Conservation (phyloP, 2,888 invertebrate genomes). For the Rutpela maculata region DNA sequence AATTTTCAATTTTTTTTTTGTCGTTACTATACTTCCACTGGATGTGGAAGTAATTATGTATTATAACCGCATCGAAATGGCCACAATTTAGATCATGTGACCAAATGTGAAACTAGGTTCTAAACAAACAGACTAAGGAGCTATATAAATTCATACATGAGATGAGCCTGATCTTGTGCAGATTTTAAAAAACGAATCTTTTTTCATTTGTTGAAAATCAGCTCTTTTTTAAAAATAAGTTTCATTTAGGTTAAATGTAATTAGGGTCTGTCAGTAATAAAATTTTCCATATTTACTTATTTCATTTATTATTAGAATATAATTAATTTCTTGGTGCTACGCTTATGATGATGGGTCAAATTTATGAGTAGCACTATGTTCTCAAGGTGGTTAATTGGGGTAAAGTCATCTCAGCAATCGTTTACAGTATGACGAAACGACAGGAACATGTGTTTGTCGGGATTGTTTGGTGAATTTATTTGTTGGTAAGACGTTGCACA, state of each 20-base stretch:
- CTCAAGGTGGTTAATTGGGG: conserved; percentile 53
- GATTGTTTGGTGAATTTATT: conserved; percentile 62
- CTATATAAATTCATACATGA: too few relatives aligned
- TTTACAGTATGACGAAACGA: conserved; percentile 49
- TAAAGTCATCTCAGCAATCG: conserved; percentile 56
- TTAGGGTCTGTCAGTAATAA: neutral
- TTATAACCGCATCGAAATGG: too few relatives aligned
- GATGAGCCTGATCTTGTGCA: too few relatives aligned
- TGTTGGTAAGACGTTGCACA: conserved; percentile 66
- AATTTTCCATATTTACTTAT: neutral
- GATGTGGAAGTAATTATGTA: too few relatives aligned
- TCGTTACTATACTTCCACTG: too few relatives aligned
- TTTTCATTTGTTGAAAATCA: too few relatives aligned
- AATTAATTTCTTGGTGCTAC: neutral
- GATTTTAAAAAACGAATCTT: too few relatives aligned
- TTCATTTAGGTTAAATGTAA: neutral
- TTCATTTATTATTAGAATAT: neutral
- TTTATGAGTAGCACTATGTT: conserved; percentile 49
- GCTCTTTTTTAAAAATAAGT: too few relatives aligned
- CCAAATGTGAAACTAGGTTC: too few relatives aligned
- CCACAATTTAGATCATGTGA: too few relatives aligned
- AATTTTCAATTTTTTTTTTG: too few relatives aligned
- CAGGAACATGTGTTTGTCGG: conserved; percentile 52
- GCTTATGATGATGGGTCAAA: conserved; percentile 43
- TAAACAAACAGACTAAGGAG: too few relatives aligned